Evolutionary conservation across 2,113 vertebrate species (phyloP).

Genomic region (Myxocyprinus asiaticus): DNA sequence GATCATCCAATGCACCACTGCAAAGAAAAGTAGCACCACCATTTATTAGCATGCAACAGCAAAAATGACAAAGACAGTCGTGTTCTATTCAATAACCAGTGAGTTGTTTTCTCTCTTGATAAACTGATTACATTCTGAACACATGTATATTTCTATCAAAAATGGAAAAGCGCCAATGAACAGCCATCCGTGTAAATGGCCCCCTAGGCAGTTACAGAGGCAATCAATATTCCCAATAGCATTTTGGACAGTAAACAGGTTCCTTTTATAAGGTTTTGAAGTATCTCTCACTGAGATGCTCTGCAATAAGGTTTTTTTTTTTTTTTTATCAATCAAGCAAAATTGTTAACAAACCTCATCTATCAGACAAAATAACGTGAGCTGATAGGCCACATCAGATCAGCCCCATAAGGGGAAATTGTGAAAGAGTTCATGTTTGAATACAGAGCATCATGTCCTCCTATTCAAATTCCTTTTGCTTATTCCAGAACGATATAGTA

Average conservation of each 20-base stretch:
- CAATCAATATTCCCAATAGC: slow-evolving; percentile 70
- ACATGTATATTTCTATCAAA: slow-evolving; percentile 49
- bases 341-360: not conserved
- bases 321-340: not conserved
- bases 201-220: slow-evolving; percentile 65
- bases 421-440: not conserved
- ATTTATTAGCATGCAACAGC: not conserved
- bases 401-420: not conserved
- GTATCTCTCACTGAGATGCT: slow-evolving; percentile 59
- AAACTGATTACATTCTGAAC: slow-evolving; percentile 60
- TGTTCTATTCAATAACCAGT: not conserved
- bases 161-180: slow-evolving; percentile 30
- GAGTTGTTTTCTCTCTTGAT: slow-evolving; percentile 14
- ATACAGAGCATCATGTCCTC: no score
- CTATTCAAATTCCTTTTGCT: no score
- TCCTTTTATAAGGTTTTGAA: slow-evolving; percentile 62
- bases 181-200: slow-evolving; percentile 47
- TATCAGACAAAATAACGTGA: not conserved
- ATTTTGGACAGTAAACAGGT: slow-evolving; percentile 57
- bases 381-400: not conserved
- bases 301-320: slow-evolving; percentile 11
- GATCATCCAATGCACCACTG: not conserved
- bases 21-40: not conserved
- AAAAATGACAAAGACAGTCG: not conserved
- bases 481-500: not conserved